These are phyloP conservation scores for Nothobranchius kuhntae DNA, from an alignment of 2,113 vertebrate species.

Conservation along the genomic window DNA sequence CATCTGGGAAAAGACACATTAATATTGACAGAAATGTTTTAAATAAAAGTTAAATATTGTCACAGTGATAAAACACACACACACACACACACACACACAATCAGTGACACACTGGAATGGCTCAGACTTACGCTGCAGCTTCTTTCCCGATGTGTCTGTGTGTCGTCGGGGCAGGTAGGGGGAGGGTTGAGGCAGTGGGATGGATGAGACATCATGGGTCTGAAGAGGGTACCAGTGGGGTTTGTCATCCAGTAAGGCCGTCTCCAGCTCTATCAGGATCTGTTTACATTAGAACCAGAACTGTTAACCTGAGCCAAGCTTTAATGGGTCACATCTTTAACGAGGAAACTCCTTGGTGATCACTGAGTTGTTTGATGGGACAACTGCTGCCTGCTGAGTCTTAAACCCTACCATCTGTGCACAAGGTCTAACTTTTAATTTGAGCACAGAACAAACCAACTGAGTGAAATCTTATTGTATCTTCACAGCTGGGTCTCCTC, in stretches of 20 bases:
- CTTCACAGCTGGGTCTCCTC: too few species aligned
- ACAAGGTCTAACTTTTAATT: too few species aligned
- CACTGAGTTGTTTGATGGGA: too few species aligned
- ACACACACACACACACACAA: conserved; percentile 7
- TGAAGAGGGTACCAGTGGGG: conserved; percentile 99
- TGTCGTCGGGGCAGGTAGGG: conserved; percentile 93
- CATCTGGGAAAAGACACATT: conserved; percentile 33
- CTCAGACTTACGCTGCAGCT: conserved; percentile 93
- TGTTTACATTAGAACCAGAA: conserved; percentile 52
- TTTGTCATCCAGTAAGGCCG: conserved; percentile 95
- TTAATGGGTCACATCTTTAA: too few species aligned
- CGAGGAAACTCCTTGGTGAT: too few species aligned
- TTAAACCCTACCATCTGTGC: too few species aligned
- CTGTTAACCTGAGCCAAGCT: too few species aligned
- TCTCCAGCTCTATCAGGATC: conserved; percentile 98
- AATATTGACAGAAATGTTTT: conserved; percentile 16
- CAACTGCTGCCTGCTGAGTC: too few species aligned
- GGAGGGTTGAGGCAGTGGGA: conserved; percentile 95
- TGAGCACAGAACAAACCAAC: too few species aligned
- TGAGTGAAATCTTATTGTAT: too few species aligned
- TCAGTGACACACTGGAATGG: conserved; percentile 23
- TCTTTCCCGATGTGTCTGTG: conserved; percentile 88
- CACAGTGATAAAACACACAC: conserved; percentile 6
- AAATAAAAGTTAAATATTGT: not conserved
- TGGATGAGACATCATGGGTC: conserved; percentile 95